Evolutionary conservation across 2,888 invertebrate genomes (phyloP).

Genomic region (Rhaphigaster nebulosa): DNA sequence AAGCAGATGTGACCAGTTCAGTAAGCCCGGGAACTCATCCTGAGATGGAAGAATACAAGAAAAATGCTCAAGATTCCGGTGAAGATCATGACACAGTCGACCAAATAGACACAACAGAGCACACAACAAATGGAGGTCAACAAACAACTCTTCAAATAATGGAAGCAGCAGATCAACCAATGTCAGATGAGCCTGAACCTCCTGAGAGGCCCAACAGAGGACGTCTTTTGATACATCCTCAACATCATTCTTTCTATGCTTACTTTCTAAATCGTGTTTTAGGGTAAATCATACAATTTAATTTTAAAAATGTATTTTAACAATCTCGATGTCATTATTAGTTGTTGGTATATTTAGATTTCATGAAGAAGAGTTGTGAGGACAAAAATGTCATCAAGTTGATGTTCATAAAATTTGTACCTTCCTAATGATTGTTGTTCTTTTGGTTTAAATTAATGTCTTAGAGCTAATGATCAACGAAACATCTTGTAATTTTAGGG

Average conservation of each 20-base stretch:
- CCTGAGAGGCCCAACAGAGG: slow-evolving; percentile 70
- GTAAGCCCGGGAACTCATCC: slow-evolving; percentile 60
- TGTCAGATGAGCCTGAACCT: slow-evolving; percentile 62
- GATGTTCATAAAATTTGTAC: slow-evolving; percentile 27
- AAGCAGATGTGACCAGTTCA: slow-evolving; percentile 62
- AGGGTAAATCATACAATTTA: slow-evolving; percentile 67
- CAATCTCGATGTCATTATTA: slow-evolving; percentile 47
- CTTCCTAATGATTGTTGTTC: slow-evolving; percentile 26
- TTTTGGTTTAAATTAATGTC: neutral
- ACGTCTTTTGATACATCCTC: slow-evolving; percentile 70
- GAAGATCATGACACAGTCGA: slow-evolving; percentile 56
- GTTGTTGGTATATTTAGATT: slow-evolving; percentile 43
- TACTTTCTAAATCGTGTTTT: slow-evolving; percentile 73
- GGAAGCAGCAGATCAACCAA: slow-evolving; percentile 39
- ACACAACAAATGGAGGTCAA: slow-evolving; percentile 34
- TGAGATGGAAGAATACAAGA: slow-evolving; percentile 62
- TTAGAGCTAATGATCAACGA: slow-evolving; percentile 34
- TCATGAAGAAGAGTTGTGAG: slow-evolving; percentile 6
- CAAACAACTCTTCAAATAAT: slow-evolving; percentile 43
- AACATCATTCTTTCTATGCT: slow-evolving; percentile 72
- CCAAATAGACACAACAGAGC: slow-evolving; percentile 39
- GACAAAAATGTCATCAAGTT: neutral
- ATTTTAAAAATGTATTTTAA: slow-evolving; percentile 55
- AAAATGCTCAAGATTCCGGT: slow-evolving; percentile 61
- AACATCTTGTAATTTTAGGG: neutral